A percentile compares a stretch with the other conserved stretches of the same genome.
These are phyloP conservation scores for Aphyosemion australe DNA, from an alignment of 2,113 vertebrate species.

Conservation along the genomic window DNA sequence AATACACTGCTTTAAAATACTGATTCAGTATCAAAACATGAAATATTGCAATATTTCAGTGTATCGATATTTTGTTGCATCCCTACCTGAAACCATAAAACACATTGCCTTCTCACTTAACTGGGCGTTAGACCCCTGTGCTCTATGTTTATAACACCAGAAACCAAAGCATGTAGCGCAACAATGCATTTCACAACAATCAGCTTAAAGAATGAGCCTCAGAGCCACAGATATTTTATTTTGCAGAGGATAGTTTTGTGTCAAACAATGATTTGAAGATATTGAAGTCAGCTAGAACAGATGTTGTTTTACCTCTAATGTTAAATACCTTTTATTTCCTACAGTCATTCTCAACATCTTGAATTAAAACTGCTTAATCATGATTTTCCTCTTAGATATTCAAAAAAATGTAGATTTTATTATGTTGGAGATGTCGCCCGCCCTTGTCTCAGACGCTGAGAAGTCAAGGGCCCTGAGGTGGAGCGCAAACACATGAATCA, in stretches of 20 bases:
- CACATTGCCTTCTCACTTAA: too few species aligned
- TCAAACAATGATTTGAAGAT: neutral
- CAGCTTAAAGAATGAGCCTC: neutral
- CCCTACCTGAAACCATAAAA: too few species aligned
- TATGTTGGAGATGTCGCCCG: too few species aligned
- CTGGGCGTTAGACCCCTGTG: too few species aligned
- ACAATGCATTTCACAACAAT: neutral
- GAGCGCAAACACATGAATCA: conserved; percentile 56
- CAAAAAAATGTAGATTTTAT: neutral
- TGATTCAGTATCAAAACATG: too few species aligned
- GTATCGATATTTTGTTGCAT: too few species aligned
- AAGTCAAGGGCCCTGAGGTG: conserved; percentile 9
- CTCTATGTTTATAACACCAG: too few species aligned
- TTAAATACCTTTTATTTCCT: neutral
- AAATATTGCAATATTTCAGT: too few species aligned
- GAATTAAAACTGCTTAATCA: neutral
- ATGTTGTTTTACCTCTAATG: neutral
- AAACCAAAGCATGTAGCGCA: neutral
- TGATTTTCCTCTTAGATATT: neutral
- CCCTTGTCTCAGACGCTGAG: conserved; percentile 13
- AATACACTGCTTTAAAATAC: too few species aligned
- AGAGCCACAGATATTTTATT: neutral
- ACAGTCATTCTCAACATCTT: neutral
- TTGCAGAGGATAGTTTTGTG: too few species aligned
- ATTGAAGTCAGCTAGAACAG: neutral